These are phyloP conservation scores for Lasius fuliginosus DNA, from an alignment of 2,888 invertebrate species.

Conservation along the genomic window DNA sequence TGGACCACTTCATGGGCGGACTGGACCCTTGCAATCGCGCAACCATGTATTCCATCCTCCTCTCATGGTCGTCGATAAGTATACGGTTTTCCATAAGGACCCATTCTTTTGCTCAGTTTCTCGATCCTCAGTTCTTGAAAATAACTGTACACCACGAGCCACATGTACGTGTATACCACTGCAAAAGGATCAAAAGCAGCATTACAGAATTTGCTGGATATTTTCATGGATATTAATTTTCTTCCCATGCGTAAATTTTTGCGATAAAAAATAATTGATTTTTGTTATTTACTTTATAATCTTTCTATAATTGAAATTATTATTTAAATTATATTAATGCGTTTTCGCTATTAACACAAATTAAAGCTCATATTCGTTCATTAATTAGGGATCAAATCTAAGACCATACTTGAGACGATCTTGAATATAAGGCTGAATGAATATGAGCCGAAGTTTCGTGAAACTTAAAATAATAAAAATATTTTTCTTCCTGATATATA, in stretches of 20 bases:
- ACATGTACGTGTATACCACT: slow-evolving; percentile 89
- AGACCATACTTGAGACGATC: too few relatives aligned
- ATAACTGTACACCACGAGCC: slow-evolving; percentile 94
- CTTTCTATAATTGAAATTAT: background rate
- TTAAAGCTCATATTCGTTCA: background rate
- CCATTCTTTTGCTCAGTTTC: slow-evolving; percentile 81
- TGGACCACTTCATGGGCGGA: background rate
- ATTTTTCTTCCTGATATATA: too few relatives aligned
- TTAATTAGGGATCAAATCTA: background rate
- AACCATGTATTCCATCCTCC: slow-evolving; percentile 5
- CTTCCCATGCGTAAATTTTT: background rate
- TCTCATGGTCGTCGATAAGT: slow-evolving; percentile 83
- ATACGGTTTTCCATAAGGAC: slow-evolving; percentile 84
- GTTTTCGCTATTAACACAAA: background rate
- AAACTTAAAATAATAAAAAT: too few relatives aligned
- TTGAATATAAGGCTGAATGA: background rate
- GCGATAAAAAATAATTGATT: background rate
- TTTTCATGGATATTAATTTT: background rate
- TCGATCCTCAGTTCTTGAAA: slow-evolving; percentile 89
- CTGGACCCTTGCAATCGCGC: background rate
- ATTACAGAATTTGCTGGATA: background rate
- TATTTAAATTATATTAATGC: background rate
- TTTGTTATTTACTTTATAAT: background rate
- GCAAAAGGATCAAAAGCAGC: slow-evolving; percentile 30
- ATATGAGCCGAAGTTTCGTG: background rate